Evolutionary conservation across 2,888 invertebrate species (phyloP).

Genomic region (Drosophila kuntzei): DNA sequence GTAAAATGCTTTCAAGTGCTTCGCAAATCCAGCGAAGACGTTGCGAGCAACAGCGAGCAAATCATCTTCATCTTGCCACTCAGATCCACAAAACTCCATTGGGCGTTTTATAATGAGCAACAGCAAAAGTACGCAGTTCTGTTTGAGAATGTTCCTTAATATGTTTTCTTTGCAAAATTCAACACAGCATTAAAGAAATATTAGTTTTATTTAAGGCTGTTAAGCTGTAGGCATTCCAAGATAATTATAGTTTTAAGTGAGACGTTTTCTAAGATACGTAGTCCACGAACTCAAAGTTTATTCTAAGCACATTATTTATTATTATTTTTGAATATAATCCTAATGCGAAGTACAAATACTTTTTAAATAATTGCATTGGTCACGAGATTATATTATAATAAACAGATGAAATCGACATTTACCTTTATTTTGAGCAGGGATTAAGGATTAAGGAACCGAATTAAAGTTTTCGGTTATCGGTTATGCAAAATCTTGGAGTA

Average conservation of each 20-base stretch:
- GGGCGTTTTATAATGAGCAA: slow-evolving; percentile 60
- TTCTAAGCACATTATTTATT: not conserved
- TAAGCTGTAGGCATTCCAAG: not conserved
- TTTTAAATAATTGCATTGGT: no score
- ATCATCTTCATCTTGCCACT: slow-evolving; percentile 37
- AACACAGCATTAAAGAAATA: not conserved
- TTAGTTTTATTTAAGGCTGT: not conserved
- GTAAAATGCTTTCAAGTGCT: slow-evolving; percentile 80
- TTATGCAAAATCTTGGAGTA: no score
- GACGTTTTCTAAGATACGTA: not conserved
- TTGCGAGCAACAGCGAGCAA: slow-evolving; percentile 10
- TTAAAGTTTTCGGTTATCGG: no score
- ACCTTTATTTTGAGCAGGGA: no score
- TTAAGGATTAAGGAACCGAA: no score
- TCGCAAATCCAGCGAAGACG: slow-evolving; percentile 63
- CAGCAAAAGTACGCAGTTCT: not conserved
- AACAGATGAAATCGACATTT: no score
- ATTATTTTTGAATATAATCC: no score
- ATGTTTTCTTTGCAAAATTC: slow-evolving; percentile 10
- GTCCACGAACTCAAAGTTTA: not conserved
- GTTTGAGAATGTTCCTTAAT: slow-evolving; percentile 16
- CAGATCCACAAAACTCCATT: slow-evolving; percentile 18
- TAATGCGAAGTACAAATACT: no score
- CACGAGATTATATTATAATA: no score
- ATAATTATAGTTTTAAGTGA: not conserved